These are phyloP conservation scores for Dryadula phaetusa DNA, from an alignment of 2,888 invertebrate species.

Conservation along the genomic window DNA sequence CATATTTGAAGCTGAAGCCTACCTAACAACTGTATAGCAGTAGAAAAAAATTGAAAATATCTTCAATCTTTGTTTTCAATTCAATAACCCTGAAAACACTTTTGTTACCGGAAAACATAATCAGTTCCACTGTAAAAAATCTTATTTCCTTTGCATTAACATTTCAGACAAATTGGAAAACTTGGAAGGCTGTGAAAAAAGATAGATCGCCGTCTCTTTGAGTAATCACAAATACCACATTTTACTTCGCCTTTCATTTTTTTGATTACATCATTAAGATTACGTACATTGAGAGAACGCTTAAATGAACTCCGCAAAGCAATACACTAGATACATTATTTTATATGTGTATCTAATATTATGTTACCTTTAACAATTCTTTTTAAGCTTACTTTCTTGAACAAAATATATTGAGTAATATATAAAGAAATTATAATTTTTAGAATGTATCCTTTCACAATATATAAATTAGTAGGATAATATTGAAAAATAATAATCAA, in stretches of 20 bases:
- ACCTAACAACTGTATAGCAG: not conserved
- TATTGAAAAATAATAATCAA: no score
- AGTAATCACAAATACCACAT: conserved; percentile 65
- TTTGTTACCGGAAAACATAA: conserved; percentile 15
- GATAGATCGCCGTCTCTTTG: conserved; percentile 65
- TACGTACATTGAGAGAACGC: conserved; percentile 34
- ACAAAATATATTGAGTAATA: not conserved
- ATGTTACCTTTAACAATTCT: not conserved
- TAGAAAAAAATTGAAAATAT: not conserved
- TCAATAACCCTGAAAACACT: conserved; percentile 23
- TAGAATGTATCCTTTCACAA: no score
- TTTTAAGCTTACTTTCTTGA: not conserved
- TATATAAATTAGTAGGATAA: no score
- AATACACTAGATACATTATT: not conserved
- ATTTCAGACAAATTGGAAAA: conserved; percentile 66
- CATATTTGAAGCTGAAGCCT: not conserved
- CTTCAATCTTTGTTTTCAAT: conserved; percentile 11
- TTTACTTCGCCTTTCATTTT: conserved; percentile 56
- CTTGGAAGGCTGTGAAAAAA: conserved; percentile 61
- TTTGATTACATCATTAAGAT: conserved; percentile 62
- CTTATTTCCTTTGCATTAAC: conserved; percentile 55
- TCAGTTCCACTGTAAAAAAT: conserved; percentile 50
- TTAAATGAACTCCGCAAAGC: conserved; percentile 26
- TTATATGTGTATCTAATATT: conserved; percentile 3
- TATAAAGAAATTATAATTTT: no score